A percentile compares a stretch with the other conserved stretches of the same genome.
Evolutionary conservation across 1,140 invertebrate genomes (phyloP).

Genomic region (Pinna nobilis): DNA sequence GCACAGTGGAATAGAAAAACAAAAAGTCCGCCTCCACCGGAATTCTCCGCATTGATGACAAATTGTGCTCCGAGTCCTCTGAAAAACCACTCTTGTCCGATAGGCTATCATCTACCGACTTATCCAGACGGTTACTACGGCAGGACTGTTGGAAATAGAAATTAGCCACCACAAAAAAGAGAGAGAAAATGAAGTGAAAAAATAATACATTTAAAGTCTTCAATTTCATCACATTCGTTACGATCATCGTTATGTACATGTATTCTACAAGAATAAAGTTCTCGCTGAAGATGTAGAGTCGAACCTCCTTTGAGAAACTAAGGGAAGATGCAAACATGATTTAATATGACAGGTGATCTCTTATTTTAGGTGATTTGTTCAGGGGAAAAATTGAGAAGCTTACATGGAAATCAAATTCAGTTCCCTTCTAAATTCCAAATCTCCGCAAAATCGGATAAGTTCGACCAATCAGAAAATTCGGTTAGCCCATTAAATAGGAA

Average conservation of each 20-base stretch:
- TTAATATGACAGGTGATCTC: too few species aligned
- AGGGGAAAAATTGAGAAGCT: too few species aligned
- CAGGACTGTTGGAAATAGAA: constrained; percentile 26
- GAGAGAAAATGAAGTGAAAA: too few species aligned
- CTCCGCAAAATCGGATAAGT: too few species aligned
- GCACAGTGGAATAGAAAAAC: constrained; percentile 95
- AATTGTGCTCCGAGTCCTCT: constrained; percentile 31
- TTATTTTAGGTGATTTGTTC: too few species aligned
- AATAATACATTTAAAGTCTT: not conserved
- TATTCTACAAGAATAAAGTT: not conserved
- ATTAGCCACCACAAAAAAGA: not conserved
- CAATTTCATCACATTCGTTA: not conserved
- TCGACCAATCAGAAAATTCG: too few species aligned
- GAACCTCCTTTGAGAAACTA: not conserved
- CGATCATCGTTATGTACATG: not conserved
- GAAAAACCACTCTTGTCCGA: constrained; percentile 40
- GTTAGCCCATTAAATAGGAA: too few species aligned
- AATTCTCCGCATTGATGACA: constrained; percentile 81
- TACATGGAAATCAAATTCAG: too few species aligned
- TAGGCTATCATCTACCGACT: constrained; percentile 31
- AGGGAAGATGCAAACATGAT: not conserved
- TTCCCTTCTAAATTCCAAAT: too few species aligned
- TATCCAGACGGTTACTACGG: constrained; percentile 16
- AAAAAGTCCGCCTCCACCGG: constrained; percentile 95
- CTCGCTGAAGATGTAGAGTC: not conserved